A percentile compares a stretch with the other conserved stretches of the same genome.
Conservation (phyloP, 2,888 invertebrate species). For the Peribatodes rhomboidaria region DNA sequence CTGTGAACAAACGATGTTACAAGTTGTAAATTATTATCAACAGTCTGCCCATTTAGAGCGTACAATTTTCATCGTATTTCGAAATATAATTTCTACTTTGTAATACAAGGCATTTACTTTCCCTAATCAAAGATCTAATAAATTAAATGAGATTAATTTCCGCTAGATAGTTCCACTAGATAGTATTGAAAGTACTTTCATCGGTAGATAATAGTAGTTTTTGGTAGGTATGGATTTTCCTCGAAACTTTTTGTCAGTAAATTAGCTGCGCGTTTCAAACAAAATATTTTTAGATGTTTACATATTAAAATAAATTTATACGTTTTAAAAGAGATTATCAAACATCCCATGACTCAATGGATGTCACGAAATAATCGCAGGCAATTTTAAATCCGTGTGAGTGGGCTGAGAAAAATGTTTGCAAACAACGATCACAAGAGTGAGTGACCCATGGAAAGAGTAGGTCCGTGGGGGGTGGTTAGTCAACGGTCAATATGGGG, state of each 20-base stretch:
- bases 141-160: too few relatives aligned
- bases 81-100: too few relatives aligned
- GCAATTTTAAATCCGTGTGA: conserved; percentile 12
- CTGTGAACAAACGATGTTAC: too few relatives aligned
- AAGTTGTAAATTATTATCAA: too few relatives aligned
- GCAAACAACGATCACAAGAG: background rate
- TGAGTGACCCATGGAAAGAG: background rate
- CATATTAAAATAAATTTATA: conserved; percentile 24
- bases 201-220: background rate
- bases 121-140: too few relatives aligned
- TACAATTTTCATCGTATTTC: too few relatives aligned
- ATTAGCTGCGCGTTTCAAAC: conserved; percentile 25
- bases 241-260: conserved; percentile 9
- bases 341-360: conserved; percentile 28
- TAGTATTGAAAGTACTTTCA: too few relatives aligned
- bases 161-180: too few relatives aligned
- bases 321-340: conserved; percentile 28
- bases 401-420: conserved; percentile 15
- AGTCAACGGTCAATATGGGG: too few relatives aligned
- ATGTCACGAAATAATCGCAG: conserved; percentile 26
- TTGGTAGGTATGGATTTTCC: conserved; percentile 1
- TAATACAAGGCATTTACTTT: too few relatives aligned
- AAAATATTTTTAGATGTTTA: conserved; percentile 32
- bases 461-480: too few relatives aligned
- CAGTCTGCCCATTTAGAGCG: too few relatives aligned